Conservation (phyloP, 2,888 invertebrate species). For the Erpobdella octoculata region DNA sequence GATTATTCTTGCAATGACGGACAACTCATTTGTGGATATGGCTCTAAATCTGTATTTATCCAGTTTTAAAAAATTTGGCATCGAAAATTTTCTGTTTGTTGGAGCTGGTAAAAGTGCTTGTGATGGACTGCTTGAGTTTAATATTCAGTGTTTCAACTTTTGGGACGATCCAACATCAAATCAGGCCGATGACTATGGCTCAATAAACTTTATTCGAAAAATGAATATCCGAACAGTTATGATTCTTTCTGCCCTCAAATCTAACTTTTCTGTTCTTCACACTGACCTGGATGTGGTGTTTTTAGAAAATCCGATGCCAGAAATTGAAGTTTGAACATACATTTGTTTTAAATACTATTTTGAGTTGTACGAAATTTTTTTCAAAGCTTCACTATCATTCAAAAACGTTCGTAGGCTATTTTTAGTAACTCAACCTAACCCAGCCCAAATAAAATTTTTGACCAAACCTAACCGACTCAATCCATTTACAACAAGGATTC, state of each 20-base stretch:
- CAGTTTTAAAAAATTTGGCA: slow-evolving; percentile 26
- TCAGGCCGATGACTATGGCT: slow-evolving; percentile 16
- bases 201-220: slow-evolving; percentile 28
- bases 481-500: no score
- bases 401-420: no score
- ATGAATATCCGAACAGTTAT: slow-evolving; percentile 37
- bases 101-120: slow-evolving; percentile 25
- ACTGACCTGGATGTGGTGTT: slow-evolving; percentile 36
- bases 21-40: slow-evolving; percentile 31
- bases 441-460: no score
- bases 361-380: no score
- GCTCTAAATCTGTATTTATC: slow-evolving; percentile 30
- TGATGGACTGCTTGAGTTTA: not conserved
- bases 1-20: slow-evolving; percentile 29
- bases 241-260: slow-evolving; percentile 31
- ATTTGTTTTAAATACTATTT: no score
- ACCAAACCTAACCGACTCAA: no score
- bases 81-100: slow-evolving; percentile 32
- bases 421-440: no score
- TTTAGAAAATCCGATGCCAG: slow-evolving; percentile 34
- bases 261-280: slow-evolving; percentile 32
- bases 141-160: slow-evolving; percentile 23
- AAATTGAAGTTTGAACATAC: slow-evolving; percentile 27
- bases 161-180: slow-evolving; percentile 23
- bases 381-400: no score